Evolutionary conservation across 2,113 vertebrate species (phyloP).

Genomic region (Ceyx melanurus): DNA sequence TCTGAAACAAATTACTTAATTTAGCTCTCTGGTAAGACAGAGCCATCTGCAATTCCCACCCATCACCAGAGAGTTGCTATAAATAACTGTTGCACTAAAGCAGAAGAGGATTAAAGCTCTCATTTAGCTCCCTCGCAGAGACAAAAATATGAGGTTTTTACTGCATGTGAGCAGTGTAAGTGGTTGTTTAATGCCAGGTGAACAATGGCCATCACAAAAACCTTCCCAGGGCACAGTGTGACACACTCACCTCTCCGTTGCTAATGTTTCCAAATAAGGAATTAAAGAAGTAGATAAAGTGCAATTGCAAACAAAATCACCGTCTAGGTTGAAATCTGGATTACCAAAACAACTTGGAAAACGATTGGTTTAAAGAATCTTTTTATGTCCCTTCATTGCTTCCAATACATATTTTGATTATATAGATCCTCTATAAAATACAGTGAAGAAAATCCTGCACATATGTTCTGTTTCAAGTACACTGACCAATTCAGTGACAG

Average conservation of each 20-base stretch:
- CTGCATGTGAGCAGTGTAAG: neutral
- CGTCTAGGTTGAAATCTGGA: neutral
- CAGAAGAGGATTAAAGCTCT: constrained; percentile 49
- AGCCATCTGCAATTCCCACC: constrained; percentile 59
- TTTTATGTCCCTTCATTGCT: neutral
- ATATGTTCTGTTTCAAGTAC: neutral
- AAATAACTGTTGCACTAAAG: constrained; percentile 38
- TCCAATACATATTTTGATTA: neutral
- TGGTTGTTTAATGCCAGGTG: neutral
- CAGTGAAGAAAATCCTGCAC: neutral
- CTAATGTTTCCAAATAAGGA: neutral
- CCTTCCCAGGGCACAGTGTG: neutral
- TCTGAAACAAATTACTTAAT: constrained; percentile 59
- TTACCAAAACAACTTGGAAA: neutral
- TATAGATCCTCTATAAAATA: neutral
- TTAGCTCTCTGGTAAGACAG: constrained; percentile 52
- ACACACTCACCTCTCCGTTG: neutral
- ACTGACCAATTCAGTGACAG: neutral
- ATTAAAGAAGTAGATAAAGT: neutral
- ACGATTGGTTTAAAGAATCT: neutral
- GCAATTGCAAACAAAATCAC: neutral
- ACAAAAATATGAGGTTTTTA: neutral
- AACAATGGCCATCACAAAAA: neutral
- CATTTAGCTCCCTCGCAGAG: constrained; percentile 14
- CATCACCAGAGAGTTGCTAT: constrained; percentile 30